A percentile compares a stretch with the other conserved stretches of the same genome.
Evolutionary conservation across 2,113 vertebrate species (phyloP).

Genomic region (Pycnonotus jocosus): DNA sequence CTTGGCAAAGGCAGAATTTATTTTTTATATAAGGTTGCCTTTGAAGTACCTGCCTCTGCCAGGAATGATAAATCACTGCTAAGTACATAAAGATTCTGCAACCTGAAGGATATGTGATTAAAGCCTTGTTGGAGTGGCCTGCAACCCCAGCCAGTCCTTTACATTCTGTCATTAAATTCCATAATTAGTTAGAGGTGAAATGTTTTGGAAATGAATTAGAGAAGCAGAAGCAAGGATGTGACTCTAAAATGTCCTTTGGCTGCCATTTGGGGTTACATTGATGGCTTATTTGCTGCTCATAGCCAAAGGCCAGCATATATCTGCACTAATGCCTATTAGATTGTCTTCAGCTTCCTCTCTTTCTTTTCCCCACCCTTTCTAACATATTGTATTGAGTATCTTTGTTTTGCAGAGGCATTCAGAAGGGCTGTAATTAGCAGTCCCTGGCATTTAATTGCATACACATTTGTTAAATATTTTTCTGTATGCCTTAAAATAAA

Average conservation of each 20-base stretch:
- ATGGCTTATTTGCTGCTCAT: conserved; percentile 4
- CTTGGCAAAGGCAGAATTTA: conserved; percentile 55
- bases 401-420: conserved; percentile 61
- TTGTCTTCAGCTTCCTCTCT: conserved; percentile 48
- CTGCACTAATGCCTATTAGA: conserved; percentile 4
- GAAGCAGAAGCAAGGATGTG: conserved; percentile 44
- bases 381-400: conserved; percentile 34
- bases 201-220: conserved; percentile 52
- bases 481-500: conserved; percentile 67
- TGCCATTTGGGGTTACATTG: conserved; percentile 4
- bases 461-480: conserved; percentile 65
- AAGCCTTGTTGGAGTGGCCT: conserved; percentile 41
- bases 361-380: conserved; percentile 29
- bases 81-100: conserved; percentile 48
- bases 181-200: conserved; percentile 55
- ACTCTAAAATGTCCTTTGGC: conserved; percentile 29
- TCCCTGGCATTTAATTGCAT: conserved; percentile 55
- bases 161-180: conserved; percentile 53
- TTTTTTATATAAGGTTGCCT: conserved; percentile 65
- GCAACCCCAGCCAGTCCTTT: conserved; percentile 45
- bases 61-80: conserved; percentile 56
- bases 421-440: conserved; percentile 55
- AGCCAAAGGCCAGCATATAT: conserved; percentile 33
- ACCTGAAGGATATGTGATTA: conserved; percentile 54
- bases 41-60: conserved; percentile 63